Evolutionary conservation across 2,797 vertebrate species (phyloP), one percentile per base, ranked within the genome.

Genomic region (Phyllotis vaccarum): DNA sequence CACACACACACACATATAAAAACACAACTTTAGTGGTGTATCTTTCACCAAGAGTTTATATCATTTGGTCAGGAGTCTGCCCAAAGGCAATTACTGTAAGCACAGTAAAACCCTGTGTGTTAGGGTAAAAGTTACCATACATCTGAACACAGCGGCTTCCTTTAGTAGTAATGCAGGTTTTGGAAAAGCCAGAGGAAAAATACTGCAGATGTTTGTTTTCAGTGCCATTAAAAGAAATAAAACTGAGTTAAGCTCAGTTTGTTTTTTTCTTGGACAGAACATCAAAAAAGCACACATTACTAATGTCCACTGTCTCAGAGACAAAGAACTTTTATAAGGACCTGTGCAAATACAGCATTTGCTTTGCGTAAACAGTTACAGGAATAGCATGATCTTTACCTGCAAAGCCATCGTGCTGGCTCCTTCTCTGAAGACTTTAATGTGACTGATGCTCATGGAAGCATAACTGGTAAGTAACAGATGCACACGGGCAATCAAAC

Each of bases 41-140:
- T 96, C 49, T 97, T 96, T 95, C 79, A 97, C 86, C 7, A 78
- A 94, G 95, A 85, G 94, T 6, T 2, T 72, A 94, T 21, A 97
- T 29, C 29, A 72, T 90, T 79, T 31, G 66, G 56, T 92, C 49
- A 96, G 37, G 31, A 34, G 54, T 21, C 17, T 52, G n/a, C n/a
- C n/a, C n/a, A n/a, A 72, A 96, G 91, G 97, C 79, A 40, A 68
- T 62, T 93, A 97, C 16, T 66, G 43, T 24, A 91, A 86, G 74
- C 86, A 40, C 52, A 66, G 81, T 95, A 87, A 49, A 93, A 96
- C 96, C 79, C 12, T 64, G 87, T 96, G 58, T 43, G 76, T 1
- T 43, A 29, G 0, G 6, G 27, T 87, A 46, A n/a, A n/a, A 27
- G 62, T 89, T 91, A 95, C 92, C 76, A 95, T 0, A 85, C 87